These are phyloP conservation scores for Pluvialis apricaria DNA, from an alignment of 2,113 vertebrate genomes.

Conservation along the genomic window DNA sequence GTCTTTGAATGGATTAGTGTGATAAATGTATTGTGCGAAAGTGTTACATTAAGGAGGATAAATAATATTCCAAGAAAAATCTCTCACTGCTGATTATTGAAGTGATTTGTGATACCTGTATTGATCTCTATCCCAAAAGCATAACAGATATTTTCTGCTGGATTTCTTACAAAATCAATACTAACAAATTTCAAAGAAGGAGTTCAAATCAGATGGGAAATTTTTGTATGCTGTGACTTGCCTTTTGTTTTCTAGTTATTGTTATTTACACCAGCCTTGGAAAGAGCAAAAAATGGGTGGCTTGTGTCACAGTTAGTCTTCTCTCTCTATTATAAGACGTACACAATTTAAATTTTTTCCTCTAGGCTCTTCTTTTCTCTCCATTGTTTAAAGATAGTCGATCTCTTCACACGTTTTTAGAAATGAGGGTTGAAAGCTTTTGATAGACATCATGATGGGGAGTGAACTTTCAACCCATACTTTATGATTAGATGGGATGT, in stretches of 20 bases:
- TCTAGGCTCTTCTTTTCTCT: background rate
- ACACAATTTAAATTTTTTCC: background rate
- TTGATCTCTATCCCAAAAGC: constrained; percentile 3
- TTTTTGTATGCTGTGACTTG: background rate
- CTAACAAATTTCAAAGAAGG: background rate
- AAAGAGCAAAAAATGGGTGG: background rate
- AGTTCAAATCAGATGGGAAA: background rate
- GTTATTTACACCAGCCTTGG: background rate
- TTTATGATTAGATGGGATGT: background rate
- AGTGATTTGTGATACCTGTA: constrained; percentile 4
- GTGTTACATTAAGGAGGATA: background rate
- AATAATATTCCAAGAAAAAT: constrained; percentile 8
- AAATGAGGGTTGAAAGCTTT: background rate
- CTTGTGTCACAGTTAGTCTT: background rate
- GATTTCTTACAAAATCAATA: constrained; percentile 8
- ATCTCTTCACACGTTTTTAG: background rate
- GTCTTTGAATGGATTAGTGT: background rate
- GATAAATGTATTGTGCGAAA: background rate
- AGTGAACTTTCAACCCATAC: background rate
- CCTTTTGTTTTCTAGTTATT: background rate
- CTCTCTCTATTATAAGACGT: background rate
- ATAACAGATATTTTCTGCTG: background rate
- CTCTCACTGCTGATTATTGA: background rate
- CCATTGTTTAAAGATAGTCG: background rate
- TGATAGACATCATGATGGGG: background rate